phyloP scores from a whole-genome alignment of 2,113 vertebrate species.

The Zapornia atra region DNA sequence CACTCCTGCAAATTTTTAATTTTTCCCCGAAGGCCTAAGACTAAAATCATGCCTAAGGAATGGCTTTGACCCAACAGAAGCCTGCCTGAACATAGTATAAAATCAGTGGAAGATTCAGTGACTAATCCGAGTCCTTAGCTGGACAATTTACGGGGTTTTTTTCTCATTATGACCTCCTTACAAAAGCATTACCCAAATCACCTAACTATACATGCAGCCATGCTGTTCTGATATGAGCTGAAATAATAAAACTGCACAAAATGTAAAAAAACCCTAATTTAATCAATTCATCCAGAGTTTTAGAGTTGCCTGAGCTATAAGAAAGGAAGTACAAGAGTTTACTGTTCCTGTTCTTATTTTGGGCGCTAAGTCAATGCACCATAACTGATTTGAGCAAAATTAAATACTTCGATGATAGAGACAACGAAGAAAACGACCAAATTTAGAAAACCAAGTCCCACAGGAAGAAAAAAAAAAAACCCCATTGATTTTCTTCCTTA shows the following conservation, averaged over 20 bases:
- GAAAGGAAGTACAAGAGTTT: background rate
- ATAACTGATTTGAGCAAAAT: background rate
- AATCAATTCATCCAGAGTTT: background rate
- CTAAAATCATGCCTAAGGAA: background rate
- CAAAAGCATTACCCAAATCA: background rate
- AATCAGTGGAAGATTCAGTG: background rate
- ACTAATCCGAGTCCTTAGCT: background rate
- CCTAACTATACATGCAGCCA: background rate
- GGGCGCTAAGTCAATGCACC: background rate
- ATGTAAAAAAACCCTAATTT: background rate
- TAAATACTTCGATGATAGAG: background rate
- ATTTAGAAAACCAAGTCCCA: background rate
- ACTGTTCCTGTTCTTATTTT: background rate
- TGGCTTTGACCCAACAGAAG: background rate
- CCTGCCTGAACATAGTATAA: background rate
- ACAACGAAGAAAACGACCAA: background rate
- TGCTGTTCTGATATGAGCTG: background rate
- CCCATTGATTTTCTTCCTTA: background rate
- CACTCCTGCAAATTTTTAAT: background rate
- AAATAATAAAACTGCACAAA: background rate
- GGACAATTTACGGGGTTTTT: background rate
- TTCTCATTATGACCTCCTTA: background rate
- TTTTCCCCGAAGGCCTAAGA: background rate
- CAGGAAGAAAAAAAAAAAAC: background rate
- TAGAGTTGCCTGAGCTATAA: background rate